A percentile compares a stretch with the other conserved stretches of the same genome.
These are phyloP conservation scores for Chloroceryle inda DNA, from an alignment of 2,797 vertebrate species.

Conservation along the genomic window DNA sequence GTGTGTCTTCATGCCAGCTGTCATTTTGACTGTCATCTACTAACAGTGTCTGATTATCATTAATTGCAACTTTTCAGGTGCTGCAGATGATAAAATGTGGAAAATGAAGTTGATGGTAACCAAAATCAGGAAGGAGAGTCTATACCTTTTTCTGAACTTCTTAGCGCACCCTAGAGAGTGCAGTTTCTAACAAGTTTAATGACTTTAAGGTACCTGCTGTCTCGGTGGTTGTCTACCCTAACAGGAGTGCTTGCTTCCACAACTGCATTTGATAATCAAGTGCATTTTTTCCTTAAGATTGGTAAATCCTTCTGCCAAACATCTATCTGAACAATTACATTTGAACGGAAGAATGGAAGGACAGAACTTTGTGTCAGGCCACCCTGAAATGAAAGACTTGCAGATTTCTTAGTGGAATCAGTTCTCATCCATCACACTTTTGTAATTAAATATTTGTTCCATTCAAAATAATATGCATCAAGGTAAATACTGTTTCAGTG, in stretches of 20 bases:
- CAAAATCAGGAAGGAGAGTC: background rate
- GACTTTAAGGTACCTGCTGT: background rate
- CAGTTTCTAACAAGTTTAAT: background rate
- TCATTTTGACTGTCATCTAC: background rate
- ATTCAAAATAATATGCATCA: background rate
- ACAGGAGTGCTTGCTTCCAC: background rate
- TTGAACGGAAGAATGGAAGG: background rate
- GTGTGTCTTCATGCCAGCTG: background rate
- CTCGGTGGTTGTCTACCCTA: background rate
- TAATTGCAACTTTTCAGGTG: background rate
- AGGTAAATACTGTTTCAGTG: background rate
- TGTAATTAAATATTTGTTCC: slow-evolving; percentile 5
- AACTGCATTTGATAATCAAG: background rate
- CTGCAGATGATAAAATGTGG: background rate
- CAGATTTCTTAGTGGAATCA: background rate
- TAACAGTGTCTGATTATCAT: background rate
- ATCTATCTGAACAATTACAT: background rate
- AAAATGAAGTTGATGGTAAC: background rate
- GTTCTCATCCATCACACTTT: slow-evolving; percentile 7
- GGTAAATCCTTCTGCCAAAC: background rate
- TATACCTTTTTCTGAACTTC: background rate
- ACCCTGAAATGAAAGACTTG: background rate
- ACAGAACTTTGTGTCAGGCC: background rate
- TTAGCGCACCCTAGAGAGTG: background rate
- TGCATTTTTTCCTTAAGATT: background rate